These are phyloP conservation scores for Suncus etruscus DNA, from an alignment of 2,113 vertebrate species.

Conservation along the genomic window DNA sequence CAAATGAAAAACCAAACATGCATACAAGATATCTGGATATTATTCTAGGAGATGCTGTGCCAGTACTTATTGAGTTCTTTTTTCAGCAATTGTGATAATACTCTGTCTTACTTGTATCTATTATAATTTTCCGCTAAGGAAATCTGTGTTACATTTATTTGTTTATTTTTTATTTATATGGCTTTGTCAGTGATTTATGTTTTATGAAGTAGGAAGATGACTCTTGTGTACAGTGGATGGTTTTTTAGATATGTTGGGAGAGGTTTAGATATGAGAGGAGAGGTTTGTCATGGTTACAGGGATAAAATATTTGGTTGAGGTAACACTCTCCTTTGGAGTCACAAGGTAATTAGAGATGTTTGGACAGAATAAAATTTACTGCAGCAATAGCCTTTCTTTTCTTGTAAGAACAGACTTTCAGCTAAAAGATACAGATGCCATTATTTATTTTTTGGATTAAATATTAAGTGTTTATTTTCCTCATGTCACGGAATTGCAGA, in stretches of 20 bases:
- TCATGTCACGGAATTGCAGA: too few relatives aligned
- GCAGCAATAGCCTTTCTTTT: too few relatives aligned
- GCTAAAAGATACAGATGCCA: too few relatives aligned
- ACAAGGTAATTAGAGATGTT: too few relatives aligned
- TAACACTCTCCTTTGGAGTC: too few relatives aligned
- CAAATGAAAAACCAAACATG: conserved; percentile 47
- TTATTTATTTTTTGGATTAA: too few relatives aligned
- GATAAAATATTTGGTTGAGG: neutral
- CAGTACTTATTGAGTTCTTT: neutral
- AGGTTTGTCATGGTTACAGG: neutral
- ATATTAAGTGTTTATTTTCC: too few relatives aligned
- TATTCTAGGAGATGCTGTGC: neutral
- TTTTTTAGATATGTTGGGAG: neutral
- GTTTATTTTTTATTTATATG: neutral
- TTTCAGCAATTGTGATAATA: neutral
- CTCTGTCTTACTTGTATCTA: conserved; percentile 29
- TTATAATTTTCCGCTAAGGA: neutral
- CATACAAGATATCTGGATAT: conserved; percentile 25
- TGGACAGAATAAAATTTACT: too few relatives aligned
- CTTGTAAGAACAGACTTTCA: too few relatives aligned
- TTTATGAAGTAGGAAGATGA: neutral
- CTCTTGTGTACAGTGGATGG: neutral
- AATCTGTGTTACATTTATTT: conserved; percentile 1
- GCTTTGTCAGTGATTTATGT: neutral
- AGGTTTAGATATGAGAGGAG: too few relatives aligned